A percentile compares a stretch with the other conserved stretches of the same genome.
These are phyloP conservation scores for Punctoribates punctum DNA, from an alignment of 2,888 invertebrate species.

Conservation along the genomic window DNA sequence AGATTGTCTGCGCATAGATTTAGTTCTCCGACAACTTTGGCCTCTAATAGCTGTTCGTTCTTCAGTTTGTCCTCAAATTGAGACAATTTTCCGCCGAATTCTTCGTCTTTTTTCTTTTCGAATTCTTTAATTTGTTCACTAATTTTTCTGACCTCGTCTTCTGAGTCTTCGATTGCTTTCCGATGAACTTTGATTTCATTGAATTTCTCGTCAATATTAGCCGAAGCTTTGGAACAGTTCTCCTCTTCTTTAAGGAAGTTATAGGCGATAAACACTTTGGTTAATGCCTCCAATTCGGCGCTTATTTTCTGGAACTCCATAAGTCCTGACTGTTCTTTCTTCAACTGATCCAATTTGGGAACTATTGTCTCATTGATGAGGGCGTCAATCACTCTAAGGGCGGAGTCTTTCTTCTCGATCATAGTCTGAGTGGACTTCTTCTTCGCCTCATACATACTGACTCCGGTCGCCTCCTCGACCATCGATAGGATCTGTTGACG, in stretches of 20 bases:
- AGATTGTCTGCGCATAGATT: conserved; percentile 66
- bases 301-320: conserved; percentile 79
- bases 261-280: conserved; percentile 69
- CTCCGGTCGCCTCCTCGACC: conserved; percentile 99
- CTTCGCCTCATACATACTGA: conserved; percentile 92
- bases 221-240: conserved; percentile 51
- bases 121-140: conserved; percentile 59
- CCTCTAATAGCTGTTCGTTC: conserved; percentile 65
- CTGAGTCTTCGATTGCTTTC: conserved; percentile 60
- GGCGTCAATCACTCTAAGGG: conserved; percentile 76
- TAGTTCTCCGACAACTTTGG: conserved; percentile 62
- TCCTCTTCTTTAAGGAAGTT: conserved; percentile 62
- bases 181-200: conserved; percentile 50
- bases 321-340: conserved; percentile 76
- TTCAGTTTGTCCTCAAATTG: conserved; percentile 64
- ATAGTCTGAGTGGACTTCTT: conserved; percentile 77
- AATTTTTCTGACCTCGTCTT: conserved; percentile 57
- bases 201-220: conserved; percentile 17
- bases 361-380: conserved; percentile 77
- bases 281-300: conserved; percentile 76
- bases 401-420: conserved; percentile 87
- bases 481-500: conserved; percentile 79
- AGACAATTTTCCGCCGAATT: conserved; percentile 64
- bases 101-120: conserved; percentile 64
- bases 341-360: conserved; percentile 80